Evolutionary conservation across 1,140 invertebrate species (phyloP), one percentile per base, ranked within the genome.

Genomic region (Theocolax elegans): DNA sequence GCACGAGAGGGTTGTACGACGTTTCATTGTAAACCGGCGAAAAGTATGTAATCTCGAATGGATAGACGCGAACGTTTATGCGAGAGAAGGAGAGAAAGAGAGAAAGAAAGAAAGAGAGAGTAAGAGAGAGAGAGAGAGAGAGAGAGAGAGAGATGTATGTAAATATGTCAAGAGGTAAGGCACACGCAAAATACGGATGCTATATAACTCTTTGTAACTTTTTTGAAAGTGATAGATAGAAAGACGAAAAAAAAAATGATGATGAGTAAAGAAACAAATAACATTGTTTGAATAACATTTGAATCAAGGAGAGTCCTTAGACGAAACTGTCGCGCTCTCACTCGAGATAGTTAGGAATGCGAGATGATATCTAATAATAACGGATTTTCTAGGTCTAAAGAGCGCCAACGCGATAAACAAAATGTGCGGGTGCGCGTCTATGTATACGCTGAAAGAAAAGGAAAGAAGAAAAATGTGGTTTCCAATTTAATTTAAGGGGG

Each of bases 171-270:
- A 29, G 38, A 67, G 25, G 27, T 58, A 63, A 27, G n/a, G 51
- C 67, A 53, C 15, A 40, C 31, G 46, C 6, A 15, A 27, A 53
- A 10, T 54, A 54, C 38, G 23, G 15, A 62, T 62, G 38, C 4
- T 10, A 35, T 58, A 69, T 69, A 54, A 59, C 58, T 62, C 58
- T 69, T 69, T 69, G 58, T 69, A 69, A 69, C 58, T 69, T 69
- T 59, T 69, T 63, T 69, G 35, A 53, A 69, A 68, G 66, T 60
- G 56, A 62, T 68, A 60, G 44, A 68, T 62, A 69, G 23, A 10
- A 54, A 42, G 27, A 9, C 35, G 67, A 53, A 58, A 62, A 62
- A 66, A 64, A 9, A n/a, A 44, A 44, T 35, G 40, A 23, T n/a
- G 38, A 44, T 1, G 58, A 54, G 38, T 42, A n/a, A n/a, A n/a